These are phyloP conservation scores for Omphaloscelis lunosa DNA, from an alignment of 2,888 invertebrate genomes.

Conservation along the genomic window DNA sequence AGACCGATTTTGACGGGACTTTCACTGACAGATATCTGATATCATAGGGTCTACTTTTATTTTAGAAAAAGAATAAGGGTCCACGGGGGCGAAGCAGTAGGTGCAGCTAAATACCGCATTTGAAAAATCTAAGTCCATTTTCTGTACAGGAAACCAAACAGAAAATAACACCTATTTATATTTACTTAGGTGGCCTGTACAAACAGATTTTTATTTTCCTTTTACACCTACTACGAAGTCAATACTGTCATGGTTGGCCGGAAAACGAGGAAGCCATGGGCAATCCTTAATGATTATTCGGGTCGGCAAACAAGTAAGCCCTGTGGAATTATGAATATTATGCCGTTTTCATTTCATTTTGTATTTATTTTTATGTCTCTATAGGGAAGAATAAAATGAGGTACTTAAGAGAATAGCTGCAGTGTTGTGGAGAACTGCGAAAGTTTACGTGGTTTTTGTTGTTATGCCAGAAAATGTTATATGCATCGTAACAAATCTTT, in stretches of 20 bases:
- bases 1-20: too few relatives aligned
- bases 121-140: not conserved
- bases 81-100: too few relatives aligned
- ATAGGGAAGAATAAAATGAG: not conserved
- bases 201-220: slow-evolving; percentile 3
- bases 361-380: slow-evolving; percentile 17
- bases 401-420: not conserved
- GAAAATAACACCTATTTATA: slow-evolving; percentile 13
- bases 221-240: slow-evolving; percentile 1
- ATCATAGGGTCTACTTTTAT: too few relatives aligned
- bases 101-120: not conserved
- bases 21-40: too few relatives aligned
- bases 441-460: not conserved
- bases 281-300: slow-evolving; percentile 27
- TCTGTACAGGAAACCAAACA: not conserved
- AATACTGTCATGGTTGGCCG: slow-evolving; percentile 15
- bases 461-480: not conserved
- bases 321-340: slow-evolving; percentile 21
- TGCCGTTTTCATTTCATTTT: slow-evolving; percentile 1
- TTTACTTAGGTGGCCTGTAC: slow-evolving; percentile 5
- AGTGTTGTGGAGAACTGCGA: too few relatives aligned
- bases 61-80: too few relatives aligned
- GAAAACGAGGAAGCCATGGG: slow-evolving; percentile 2
- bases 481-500: not conserved
- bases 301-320: slow-evolving; percentile 15